A percentile compares a stretch with the other conserved stretches of the same genome.
phyloP scores from a whole-genome alignment of 2,888 invertebrate species.

The Candidula unifasciata region DNA sequence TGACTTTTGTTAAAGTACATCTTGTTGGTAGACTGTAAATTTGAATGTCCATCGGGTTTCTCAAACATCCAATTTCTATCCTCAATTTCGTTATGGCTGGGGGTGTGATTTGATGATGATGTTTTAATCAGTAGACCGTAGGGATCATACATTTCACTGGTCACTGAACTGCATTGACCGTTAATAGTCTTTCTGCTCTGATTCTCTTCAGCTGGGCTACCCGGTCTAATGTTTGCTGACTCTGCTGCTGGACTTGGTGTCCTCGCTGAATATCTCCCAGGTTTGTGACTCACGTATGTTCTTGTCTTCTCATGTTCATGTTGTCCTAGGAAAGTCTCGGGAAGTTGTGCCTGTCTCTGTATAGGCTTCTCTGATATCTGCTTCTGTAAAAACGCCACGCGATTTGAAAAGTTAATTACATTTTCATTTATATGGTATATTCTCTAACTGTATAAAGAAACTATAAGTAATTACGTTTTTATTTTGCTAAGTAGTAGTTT shows the following conservation, averaged over 20 bases:
- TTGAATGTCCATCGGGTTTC: neutral
- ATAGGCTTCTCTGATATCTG: neutral
- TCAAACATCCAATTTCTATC: conserved; percentile 2
- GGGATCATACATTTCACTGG: conserved; percentile 17
- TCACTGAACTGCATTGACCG: neutral
- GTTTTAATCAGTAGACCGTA: conserved; percentile 13
- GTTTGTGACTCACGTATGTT: neutral
- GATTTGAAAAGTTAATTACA: too few relatives aligned
- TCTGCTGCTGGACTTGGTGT: neutral
- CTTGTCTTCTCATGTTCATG: neutral
- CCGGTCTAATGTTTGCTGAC: neutral
- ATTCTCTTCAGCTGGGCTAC: neutral
- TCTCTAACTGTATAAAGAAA: too few relatives aligned
- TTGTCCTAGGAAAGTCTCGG: neutral
- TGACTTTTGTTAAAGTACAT: neutral
- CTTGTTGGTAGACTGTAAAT: neutral
- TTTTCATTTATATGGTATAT: too few relatives aligned
- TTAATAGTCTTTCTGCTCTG: neutral
- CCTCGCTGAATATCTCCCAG: neutral
- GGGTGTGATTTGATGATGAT: neutral
- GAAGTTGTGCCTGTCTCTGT: neutral
- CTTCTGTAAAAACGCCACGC: neutral
- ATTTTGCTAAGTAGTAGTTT: too few relatives aligned
- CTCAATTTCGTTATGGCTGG: neutral
- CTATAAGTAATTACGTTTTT: too few relatives aligned